Base-by-base conservation (phyloP, 2,113 vertebrate genomes). In the Prochilodus magdalenae region DNA sequence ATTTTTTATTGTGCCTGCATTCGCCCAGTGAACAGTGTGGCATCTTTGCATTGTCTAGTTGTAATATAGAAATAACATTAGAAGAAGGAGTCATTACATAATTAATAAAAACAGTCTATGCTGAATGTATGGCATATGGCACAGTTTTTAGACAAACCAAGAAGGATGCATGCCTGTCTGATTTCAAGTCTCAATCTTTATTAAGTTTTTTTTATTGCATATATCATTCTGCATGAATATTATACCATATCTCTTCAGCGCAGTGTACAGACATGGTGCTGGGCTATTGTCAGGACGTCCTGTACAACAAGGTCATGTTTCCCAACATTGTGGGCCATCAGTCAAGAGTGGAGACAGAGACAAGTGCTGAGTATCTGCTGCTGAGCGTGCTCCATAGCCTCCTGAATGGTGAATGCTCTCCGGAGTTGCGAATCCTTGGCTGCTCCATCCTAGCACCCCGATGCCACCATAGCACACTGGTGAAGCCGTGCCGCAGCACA, bases 351-450 rank as follows among this genome's bases (percentile, higher is more conserved):
- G 97, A 94, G 0, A 90, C 94, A 13, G 98, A 99, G 88, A 90
- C 93, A 29, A 97, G 98, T 59, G 88, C 96, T 0, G 98, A 99
- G 91, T 98, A 99, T 82, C 92, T 96, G 30, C 95, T 99, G 51
- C 92, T 98, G 79, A 97, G 96, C 0, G 97, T 99, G 59, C 87
- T 99, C 66, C 95, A 96, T 24, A 95, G 96, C 53, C 87, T 99
- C 55, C 93, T 99, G 5, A 95, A 97, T 33, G 97, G 97, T 12
- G 97, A 98, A 71, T 99, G 98, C 81, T 95, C 96, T 70, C 96
- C 96, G 0, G 97, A 99, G 84, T 94, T 99, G 30, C 93, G 97
- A 26, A 93, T 99, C 0, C 89, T 99, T 55, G 96, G 97, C 81
- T 99, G 98, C 76, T 96, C 98, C 0, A 94, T 99, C 26, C 91